Percentiles rank a stretch among this genome's conserved stretches.
Conservation (phyloP, 2,888 invertebrate genomes). For the Aleiodes alternator region DNA sequence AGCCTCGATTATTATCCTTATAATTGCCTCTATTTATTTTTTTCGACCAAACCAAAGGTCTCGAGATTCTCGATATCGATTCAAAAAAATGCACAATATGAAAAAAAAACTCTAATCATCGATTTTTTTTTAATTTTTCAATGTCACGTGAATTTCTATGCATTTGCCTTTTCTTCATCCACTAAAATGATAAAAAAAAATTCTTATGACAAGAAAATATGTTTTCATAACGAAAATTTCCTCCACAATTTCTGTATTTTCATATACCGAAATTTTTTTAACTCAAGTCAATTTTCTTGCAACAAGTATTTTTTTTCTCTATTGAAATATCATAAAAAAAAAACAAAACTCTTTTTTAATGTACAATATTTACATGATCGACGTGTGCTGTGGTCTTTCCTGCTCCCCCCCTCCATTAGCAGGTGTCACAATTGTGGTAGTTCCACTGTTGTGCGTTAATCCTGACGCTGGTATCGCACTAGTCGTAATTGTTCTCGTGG, state of each 20-base stretch:
- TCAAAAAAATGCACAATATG: neutral
- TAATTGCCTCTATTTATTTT: neutral
- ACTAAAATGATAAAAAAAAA: too few species aligned
- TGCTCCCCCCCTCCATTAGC: constrained; percentile 53
- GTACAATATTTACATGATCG: constrained; percentile 71
- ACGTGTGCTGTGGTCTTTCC: constrained; percentile 69
- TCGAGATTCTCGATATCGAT: neutral
- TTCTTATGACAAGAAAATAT: too few species aligned
- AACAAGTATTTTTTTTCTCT: too few species aligned
- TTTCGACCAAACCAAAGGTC: neutral
- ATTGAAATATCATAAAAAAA: neutral
- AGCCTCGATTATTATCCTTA: too few species aligned
- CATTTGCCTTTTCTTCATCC: neutral
- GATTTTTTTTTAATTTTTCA: neutral
- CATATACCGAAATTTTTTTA: too few species aligned
- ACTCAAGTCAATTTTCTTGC: too few species aligned
- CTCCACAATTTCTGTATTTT: too few species aligned
- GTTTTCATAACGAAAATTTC: too few species aligned
- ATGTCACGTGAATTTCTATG: neutral
- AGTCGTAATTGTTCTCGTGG: constrained; percentile 61
- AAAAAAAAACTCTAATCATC: neutral
- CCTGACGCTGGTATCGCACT: constrained; percentile 63
- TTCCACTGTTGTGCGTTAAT: constrained; percentile 57
- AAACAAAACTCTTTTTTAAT: constrained; percentile 29
- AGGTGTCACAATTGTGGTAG: constrained; percentile 44